Base-by-base conservation (phyloP, 23 tunicate genomes). In the Styela clava region DNA sequence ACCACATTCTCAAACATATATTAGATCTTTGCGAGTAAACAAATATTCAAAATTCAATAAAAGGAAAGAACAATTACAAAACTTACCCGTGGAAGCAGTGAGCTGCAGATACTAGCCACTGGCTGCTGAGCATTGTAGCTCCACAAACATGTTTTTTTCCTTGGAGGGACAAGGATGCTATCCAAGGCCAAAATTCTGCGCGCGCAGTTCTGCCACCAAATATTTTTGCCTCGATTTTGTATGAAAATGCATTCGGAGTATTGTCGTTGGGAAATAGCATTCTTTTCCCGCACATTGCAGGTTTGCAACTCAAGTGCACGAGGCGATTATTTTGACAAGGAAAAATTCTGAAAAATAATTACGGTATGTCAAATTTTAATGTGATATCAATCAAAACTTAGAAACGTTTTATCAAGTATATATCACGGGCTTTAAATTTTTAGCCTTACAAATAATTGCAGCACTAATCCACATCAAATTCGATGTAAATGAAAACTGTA, bases 71-170 rank as follows among this genome's bases (percentile, higher is more conserved):
- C n/a, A n/a, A n/a, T n/a, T n/a, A n/a, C n/a, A 44, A 44, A 44
- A 44, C 56, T 44, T 82, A 91, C 97, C 85, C 97, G 22, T 91
- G 90, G 31, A 91, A 85, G 71, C 97, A 91, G 86, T 91, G 97
- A 9, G 97, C 97, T 0, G 97, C 97, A 1, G 97, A 91, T n/a
- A 91, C 29, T 61, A 91, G 34, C 97, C 97, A 91, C 62, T 71
- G 79, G 2, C 69, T 70, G 62, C 69, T 68, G 62, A 91, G 78
- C 22, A 91, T 76, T 52, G 97, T 85, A 33, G 97, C 90, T 2
- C 97, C 97, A 52, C 97, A 91, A 20, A 91, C 87, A 77, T 91
- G 97, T 36, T 74, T 74, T 81, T 85, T 79, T 33, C 97, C 97
- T 1, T 74, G 87, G 0, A 91, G 87, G 3, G 71, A 68, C 0